Base-by-base conservation (phyloP, 2,888 invertebrate species). In the Leptopilina drosophilae region DNA sequence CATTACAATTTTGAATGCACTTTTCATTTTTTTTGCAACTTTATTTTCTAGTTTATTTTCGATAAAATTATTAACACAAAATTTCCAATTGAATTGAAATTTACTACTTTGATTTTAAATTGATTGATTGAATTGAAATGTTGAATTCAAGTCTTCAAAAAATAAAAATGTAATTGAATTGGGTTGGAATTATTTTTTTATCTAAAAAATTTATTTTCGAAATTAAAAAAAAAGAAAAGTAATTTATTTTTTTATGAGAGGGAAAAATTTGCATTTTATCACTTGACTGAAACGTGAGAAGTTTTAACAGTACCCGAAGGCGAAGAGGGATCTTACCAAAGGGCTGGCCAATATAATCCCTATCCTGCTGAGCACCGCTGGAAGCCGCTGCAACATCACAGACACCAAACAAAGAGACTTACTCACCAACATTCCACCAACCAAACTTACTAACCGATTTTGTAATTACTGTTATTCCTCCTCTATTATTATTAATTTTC, bases 291-390 rank as follows among this genome's bases (percentile, higher is more conserved):
- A 81, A 87, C 87, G 85, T 82, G 79, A 84, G 67, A 85, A 86
- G 85, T 88, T 84, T 78, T 83, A 83, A 86, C 87, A 83, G 85
- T 84, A 85, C 82, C 85, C 85, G 85, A 82, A 81, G 87, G 86
- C 86, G 87, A 88, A 88, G 87, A 88, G 89, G 88, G 88, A 87
- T 92, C 97, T 97, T 97, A 97, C 97, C 97, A 97, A 95, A 94
- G 97, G 97, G 95, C 96, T 97, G 95, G 97, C 97, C 96, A 97
- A 96, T 95, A 97, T 96, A 94, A 97, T 96, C 95, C 97, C 97
- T 95, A 97, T 97, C 95, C 97, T 96, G 96, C 96, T 97, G 95
- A 97, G 96, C 94, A 97, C 97, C 95, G 97, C 97, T 94, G 97
- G 97, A 94, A 97, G 96, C 94, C 97, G 97, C 97, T 97, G 97